Evolutionary conservation across 2,888 invertebrate species (phyloP), one percentile per base, ranked within the genome.

Genomic region (Elysia crispata): DNA sequence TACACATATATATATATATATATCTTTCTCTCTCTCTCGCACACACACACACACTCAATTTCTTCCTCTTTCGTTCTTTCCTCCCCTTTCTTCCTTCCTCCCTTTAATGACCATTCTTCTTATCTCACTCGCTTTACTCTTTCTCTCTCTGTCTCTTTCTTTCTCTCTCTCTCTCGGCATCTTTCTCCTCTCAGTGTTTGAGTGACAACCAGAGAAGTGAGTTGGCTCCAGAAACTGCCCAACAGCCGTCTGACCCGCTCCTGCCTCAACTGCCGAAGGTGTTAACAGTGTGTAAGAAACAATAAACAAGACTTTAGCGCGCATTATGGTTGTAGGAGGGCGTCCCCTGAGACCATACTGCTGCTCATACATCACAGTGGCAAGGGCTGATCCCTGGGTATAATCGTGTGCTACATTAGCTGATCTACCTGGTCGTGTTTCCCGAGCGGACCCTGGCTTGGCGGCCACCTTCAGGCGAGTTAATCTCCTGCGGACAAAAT

Each of bases 241-340:
- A 11, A 41, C 3, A 6, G 41, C 41, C 41, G 11, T 41, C 41
- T 41, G 41, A 11, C 41, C 11, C 41, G 41, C 41, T 3, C 41
- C 41, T 41, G 41, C 11, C 41, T n/a, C 41, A 41, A 41, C 28
- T 50, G 76, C 76, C 76, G 49, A 15, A 11, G 76, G 66, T 67
- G 66, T 67, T 76, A 67, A 30, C 66, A 50, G 67, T 66, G 54
- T 49, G 30, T 25, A 50, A 1, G 49, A 54, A 54, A 76, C 76
- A 76, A 76, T 67, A 67, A 67, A 66, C 76, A 66, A 67, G 76
- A 67, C 67, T 76, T 67, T 66, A 67, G 54, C 23, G n/a, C 62
- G 57, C 54, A 50, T 50, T 25, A 75, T 64, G 75, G 60, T 75
- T 75, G 41, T 3, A 41, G 41, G 41, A 41, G 41, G 41, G 41